These are phyloP conservation scores for Nycteola revayana DNA, from an alignment of 2,888 invertebrate species.

Conservation along the genomic window DNA sequence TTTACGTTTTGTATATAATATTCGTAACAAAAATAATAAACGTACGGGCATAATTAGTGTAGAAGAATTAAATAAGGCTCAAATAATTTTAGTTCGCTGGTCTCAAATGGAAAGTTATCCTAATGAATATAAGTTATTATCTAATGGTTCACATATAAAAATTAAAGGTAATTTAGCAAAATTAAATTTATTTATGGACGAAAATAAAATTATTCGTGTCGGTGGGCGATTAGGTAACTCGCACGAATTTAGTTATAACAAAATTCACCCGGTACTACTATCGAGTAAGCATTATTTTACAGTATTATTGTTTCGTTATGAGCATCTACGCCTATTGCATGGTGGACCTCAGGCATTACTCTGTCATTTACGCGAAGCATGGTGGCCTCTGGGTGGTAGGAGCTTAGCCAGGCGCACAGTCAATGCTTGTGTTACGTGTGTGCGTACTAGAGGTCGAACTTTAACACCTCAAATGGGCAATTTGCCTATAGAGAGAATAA, in stretches of 20 bases:
- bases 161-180: background rate
- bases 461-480: background rate
- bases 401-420: background rate
- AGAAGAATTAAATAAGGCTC: conserved; percentile 5
- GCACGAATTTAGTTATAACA: background rate
- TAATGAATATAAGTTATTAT: conserved; percentile 2
- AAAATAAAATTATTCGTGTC: background rate
- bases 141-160: background rate
- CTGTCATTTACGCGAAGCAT: conserved; percentile 4
- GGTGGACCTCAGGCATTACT: background rate
- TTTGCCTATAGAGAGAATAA: background rate
- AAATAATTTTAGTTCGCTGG: conserved; percentile 2
- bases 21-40: conserved; percentile 3
- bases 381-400: conserved; percentile 5
- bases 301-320: conserved; percentile 1
- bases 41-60: conserved; percentile 4
- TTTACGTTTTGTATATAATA: conserved; percentile 19
- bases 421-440: background rate
- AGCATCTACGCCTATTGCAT: background rate
- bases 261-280: conserved; percentile 2
- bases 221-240: conserved; percentile 3
- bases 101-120: conserved; percentile 2
- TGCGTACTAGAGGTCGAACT: background rate
- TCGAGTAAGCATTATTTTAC: conserved; percentile 3
- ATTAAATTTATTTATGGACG: conserved; percentile 4